A percentile compares a stretch with the other conserved stretches of the same genome.
Evolutionary conservation across 2,113 vertebrate species (phyloP).

Genomic region (human): GRCh38 chr11:5116501-5117000

Average conservation of each 20-base stretch:
- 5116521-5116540: background rate
- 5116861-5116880: background rate
- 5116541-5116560: background rate
- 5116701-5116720: background rate
- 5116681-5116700: background rate
- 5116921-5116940: background rate
- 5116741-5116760: background rate
- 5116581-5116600: background rate
- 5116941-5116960: background rate
- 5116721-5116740: background rate
- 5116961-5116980: background rate
- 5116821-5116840: background rate
- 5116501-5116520: background rate
- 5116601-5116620: background rate
- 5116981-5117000: background rate
- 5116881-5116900: background rate
- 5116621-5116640: background rate
- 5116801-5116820: background rate
- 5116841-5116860: background rate
- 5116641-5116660: background rate
- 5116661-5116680: background rate
- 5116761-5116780: background rate
- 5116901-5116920: background rate
- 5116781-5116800: background rate
- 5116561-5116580: background rate